Evolutionary conservation across 2,888 invertebrate genomes (phyloP).

Genomic region (Lordiphosa fenestrarum): DNA sequence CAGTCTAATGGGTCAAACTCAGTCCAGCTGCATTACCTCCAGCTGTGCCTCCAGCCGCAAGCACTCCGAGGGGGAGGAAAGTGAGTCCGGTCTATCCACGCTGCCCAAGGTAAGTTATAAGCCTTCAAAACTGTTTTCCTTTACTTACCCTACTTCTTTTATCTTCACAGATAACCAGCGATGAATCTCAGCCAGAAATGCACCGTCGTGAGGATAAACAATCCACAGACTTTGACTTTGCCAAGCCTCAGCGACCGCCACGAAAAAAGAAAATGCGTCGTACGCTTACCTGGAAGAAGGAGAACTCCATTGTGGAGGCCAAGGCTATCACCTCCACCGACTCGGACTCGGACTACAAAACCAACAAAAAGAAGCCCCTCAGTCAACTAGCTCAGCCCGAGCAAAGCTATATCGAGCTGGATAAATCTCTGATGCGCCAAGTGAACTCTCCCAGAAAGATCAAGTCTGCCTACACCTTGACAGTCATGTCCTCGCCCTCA

Average conservation of each 20-base stretch:
- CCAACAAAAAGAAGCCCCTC: slow-evolving; percentile 45
- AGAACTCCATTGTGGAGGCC: slow-evolving; percentile 65
- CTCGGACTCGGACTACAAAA: slow-evolving; percentile 70
- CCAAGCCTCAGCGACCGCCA: slow-evolving; percentile 60
- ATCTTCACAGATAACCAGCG: slow-evolving; percentile 59
- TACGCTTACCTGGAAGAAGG: slow-evolving; percentile 69
- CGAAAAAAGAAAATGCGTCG: slow-evolving; percentile 76
- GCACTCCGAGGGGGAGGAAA: slow-evolving; percentile 69
- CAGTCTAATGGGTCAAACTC: slow-evolving; percentile 33
- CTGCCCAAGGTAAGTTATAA: slow-evolving; percentile 63
- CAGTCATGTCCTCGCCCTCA: slow-evolving; percentile 72
- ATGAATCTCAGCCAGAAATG: slow-evolving; percentile 67
- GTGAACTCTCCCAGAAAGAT: slow-evolving; percentile 74
- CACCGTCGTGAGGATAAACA: slow-evolving; percentile 10
- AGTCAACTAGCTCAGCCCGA: slow-evolving; percentile 21
- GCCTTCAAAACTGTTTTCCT: background rate
- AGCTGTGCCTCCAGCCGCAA: slow-evolving; percentile 54
- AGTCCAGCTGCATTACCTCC: slow-evolving; percentile 33
- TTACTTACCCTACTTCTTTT: background rate
- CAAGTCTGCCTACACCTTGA: slow-evolving; percentile 73
- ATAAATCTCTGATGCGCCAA: slow-evolving; percentile 60
- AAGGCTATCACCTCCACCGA: slow-evolving; percentile 69
- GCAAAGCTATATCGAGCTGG: slow-evolving; percentile 54
- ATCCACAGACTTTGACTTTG: slow-evolving; percentile 55
- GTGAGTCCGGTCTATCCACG: slow-evolving; percentile 70